Conservation (phyloP, 2,113 vertebrate genomes). For the Sapayoa aenigma region DNA sequence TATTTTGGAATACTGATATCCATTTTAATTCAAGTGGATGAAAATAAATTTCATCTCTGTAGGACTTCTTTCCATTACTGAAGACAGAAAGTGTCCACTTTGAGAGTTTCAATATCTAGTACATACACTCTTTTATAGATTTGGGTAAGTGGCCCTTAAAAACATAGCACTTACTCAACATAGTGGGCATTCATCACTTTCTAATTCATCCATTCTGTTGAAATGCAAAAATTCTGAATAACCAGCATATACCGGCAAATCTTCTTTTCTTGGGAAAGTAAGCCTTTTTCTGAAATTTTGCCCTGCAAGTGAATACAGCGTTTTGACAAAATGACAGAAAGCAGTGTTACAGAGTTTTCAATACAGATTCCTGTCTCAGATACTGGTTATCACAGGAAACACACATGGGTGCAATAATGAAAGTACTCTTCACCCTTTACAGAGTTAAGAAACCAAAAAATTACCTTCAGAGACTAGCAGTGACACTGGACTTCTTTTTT, state of each 20-base stretch:
- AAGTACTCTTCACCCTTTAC: background rate
- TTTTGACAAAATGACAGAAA: background rate
- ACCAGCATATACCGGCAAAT: background rate
- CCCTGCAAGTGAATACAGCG: background rate
- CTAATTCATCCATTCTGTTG: background rate
- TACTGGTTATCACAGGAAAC: background rate
- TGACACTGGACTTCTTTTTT: background rate
- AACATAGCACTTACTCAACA: background rate
- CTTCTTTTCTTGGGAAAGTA: background rate
- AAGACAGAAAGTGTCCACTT: background rate
- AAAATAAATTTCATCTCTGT: background rate
- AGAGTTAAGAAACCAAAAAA: background rate
- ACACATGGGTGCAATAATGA: background rate
- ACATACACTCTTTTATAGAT: background rate
- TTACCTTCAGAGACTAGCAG: background rate
- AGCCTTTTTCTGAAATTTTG: background rate
- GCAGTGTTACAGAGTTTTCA: background rate
- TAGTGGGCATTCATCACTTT: background rate
- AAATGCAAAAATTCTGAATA: background rate
- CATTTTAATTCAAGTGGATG: background rate
- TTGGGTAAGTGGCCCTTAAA: background rate
- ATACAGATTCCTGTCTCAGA: background rate
- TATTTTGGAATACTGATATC: background rate
- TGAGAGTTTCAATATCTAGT: background rate
- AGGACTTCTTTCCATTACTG: background rate